These are phyloP conservation scores for Pardalotus punctatus DNA, from an alignment of 2,113 vertebrate species.

Conservation along the genomic window DNA sequence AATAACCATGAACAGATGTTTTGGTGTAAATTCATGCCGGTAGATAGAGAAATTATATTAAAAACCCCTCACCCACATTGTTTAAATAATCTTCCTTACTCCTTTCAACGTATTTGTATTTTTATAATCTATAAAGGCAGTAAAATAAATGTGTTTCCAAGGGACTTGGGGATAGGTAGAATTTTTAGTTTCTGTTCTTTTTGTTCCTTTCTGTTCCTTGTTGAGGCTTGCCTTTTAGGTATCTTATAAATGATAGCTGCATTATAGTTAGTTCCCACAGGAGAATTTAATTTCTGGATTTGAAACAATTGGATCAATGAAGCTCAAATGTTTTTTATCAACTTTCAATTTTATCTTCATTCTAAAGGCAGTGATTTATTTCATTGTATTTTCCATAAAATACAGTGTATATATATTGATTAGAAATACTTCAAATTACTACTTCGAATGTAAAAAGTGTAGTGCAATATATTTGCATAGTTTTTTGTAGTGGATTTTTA, in stretches of 20 bases:
- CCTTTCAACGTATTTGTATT: background rate
- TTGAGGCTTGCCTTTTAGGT: background rate
- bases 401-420: background rate
- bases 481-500: background rate
- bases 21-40: background rate
- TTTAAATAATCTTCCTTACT: background rate
- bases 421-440: background rate
- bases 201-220: background rate
- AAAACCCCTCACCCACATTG: fast-evolving
- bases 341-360: background rate
- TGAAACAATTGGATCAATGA: background rate
- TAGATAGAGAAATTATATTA: background rate
- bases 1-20: background rate
- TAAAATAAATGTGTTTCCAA: background rate
- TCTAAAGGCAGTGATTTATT: background rate
- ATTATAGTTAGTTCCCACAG: background rate
- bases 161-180: background rate
- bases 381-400: background rate
- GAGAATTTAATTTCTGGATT: background rate
- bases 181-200: background rate
- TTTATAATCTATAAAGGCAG: background rate
- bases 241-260: background rate
- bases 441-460: background rate
- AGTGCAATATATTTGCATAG: background rate
- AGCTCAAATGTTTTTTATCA: background rate